Base-by-base conservation (phyloP, 2,113 vertebrate species). In the Hipposideros armiger region DNA sequence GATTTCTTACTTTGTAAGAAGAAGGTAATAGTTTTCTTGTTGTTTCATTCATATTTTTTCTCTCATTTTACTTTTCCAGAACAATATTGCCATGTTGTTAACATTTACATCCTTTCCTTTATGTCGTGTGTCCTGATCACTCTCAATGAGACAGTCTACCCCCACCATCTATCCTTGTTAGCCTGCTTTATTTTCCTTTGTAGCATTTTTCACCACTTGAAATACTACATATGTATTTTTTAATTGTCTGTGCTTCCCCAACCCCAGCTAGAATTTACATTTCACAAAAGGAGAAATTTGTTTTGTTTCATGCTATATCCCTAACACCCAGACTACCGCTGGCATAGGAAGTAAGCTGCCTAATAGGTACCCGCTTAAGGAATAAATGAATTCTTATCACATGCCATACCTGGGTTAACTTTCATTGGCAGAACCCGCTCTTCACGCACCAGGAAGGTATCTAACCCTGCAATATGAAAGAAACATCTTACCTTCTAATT, bases 151-250 rank as follows among this genome's bases (percentile, higher is more conserved):
- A 64, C 8, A 58, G 24, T n/a, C 66, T 19, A 54, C 9, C 16
- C 15, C 10, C 74, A 28, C n/a, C 56, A 62, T 67, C 16, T 86
- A 11, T 40, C 8, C 28, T 83, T 17, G 26, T 67, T 60, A 64
- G 14, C 4, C 7, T 32, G 11, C 26, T 82, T 96, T 78, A 20
- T 58, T 90, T 87, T 95, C 36, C 20, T 24, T 40, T 42, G 82
- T 11, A 91, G 22, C 9, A 42, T 67, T 87, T 96, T 84, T 87
- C 1, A 88, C 36, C 14, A 78, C 45, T 72, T 95, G 16, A 83
- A 88, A 92, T 80, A 56, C 1, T 73, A 73, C 5, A 47, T 52
- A 72, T 40, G 94, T 93, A 70, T 54, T 94, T 73, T 85, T 69
- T 26, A 84, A 67, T 84, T 20, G 36, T 92, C 13, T 81, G 2